A percentile compares a stretch with the other conserved stretches of the same genome.
Evolutionary conservation across 2,113 vertebrate genomes (phyloP).

Genomic region (Xiphophorus maculatus): DNA sequence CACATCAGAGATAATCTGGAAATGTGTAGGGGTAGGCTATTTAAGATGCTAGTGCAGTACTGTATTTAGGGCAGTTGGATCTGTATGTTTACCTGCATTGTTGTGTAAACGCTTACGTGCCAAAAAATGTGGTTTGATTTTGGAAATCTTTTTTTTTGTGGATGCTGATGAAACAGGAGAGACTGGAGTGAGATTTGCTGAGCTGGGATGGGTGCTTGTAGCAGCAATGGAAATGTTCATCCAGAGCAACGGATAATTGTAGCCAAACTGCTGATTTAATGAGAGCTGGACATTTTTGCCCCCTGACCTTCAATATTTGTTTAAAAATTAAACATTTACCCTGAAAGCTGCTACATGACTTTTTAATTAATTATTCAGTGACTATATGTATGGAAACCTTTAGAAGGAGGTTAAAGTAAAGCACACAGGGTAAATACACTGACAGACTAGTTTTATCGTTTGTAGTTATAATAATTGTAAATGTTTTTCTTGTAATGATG

Average conservation of each 20-base stretch:
- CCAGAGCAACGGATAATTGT: neutral
- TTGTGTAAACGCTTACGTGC: neutral
- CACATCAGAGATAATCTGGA: constrained; percentile 60
- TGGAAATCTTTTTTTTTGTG: neutral
- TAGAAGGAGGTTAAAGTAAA: neutral
- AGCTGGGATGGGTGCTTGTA: neutral
- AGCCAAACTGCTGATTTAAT: neutral
- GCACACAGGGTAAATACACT: neutral
- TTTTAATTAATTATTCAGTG: neutral
- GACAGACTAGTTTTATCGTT: constrained; percentile 19
- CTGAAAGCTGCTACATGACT: neutral
- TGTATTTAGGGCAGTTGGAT: constrained; percentile 1
- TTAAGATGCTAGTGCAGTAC: constrained; percentile 13
- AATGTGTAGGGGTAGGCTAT: constrained; percentile 58
- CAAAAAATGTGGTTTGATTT: neutral
- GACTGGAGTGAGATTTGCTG: neutral
- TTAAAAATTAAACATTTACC: neutral
- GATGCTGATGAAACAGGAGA: no score
- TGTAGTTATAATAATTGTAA: constrained; percentile 2
- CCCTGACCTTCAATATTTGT: neutral
- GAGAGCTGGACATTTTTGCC: neutral
- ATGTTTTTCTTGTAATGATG: constrained; percentile 1
- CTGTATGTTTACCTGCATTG: constrained; percentile 4
- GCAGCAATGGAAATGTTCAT: neutral
- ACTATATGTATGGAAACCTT: neutral